These are phyloP conservation scores for Myripristis jacobus DNA, from an alignment of 2,797 vertebrate genomes.

Conservation along the genomic window DNA sequence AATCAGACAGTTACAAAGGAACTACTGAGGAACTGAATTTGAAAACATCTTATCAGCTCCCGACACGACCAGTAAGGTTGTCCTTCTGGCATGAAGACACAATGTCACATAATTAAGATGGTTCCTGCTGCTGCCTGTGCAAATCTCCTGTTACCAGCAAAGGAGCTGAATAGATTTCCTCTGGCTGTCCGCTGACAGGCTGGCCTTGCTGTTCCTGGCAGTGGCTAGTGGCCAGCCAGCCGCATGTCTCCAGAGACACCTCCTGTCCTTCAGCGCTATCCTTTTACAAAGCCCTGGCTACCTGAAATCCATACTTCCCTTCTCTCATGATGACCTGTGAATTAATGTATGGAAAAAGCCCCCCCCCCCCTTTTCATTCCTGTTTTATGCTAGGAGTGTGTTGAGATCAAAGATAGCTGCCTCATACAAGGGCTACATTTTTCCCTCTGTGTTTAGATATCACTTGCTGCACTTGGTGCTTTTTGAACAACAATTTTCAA, in stretches of 20 bases:
- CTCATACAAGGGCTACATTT: slow-evolving; percentile 42
- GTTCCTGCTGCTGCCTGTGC: slow-evolving; percentile 55
- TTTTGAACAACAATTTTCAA: slow-evolving; percentile 51
- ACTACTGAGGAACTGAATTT: not conserved
- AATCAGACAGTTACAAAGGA: not conserved
- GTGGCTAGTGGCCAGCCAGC: slow-evolving; percentile 60
- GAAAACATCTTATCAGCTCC: not conserved
- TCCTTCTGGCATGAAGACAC: slow-evolving; percentile 29
- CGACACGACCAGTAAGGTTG: not conserved
- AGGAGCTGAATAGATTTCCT: slow-evolving; percentile 67
- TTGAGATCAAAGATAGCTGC: slow-evolving; percentile 65
- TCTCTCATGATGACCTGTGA: slow-evolving; percentile 63
- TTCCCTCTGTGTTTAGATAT: slow-evolving; percentile 32
- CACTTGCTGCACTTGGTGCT: slow-evolving; percentile 38
- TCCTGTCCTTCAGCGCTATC: slow-evolving; percentile 72
- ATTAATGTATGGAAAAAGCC: slow-evolving; percentile 55
- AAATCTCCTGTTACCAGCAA: slow-evolving; percentile 62
- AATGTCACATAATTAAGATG: slow-evolving; percentile 40
- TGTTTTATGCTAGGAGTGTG: slow-evolving; percentile 50
- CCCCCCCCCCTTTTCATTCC: slow-evolving; percentile 29
- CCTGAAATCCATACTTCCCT: slow-evolving; percentile 75
- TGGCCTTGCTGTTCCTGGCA: slow-evolving; percentile 74
- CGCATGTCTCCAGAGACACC: slow-evolving; percentile 64
- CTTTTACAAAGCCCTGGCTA: slow-evolving; percentile 74
- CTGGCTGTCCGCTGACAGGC: slow-evolving; percentile 73